Conservation (phyloP, 2,113 vertebrate genomes). For the Leptobrachium ailaonicum region DNA sequence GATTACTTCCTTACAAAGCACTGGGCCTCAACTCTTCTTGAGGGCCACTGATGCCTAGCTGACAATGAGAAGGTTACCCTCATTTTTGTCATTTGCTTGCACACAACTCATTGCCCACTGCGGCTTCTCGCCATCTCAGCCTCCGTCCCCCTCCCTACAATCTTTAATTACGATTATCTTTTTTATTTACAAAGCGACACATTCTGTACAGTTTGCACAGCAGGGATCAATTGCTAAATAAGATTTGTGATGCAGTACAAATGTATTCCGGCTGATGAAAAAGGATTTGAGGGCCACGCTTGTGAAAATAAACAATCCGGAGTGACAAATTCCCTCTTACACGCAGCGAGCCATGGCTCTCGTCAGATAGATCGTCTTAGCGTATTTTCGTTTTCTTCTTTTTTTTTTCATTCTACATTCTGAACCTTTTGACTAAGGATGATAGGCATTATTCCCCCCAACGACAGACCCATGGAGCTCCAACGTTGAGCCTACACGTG, state of each 20-base stretch:
- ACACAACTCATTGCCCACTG: background rate
- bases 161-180: background rate
- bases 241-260: slow-evolving; percentile 3
- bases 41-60: slow-evolving; percentile 17
- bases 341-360: background rate
- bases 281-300: slow-evolving; percentile 2
- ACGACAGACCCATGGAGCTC: too few species aligned
- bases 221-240: background rate
- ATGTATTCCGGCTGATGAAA: background rate
- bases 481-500: too few species aligned
- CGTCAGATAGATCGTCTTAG: too few species aligned
- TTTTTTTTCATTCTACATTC: too few species aligned
- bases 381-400: too few species aligned
- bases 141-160: background rate
- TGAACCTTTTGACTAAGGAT: too few species aligned
- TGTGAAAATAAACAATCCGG: background rate
- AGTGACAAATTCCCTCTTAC: background rate
- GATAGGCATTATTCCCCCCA: too few species aligned
- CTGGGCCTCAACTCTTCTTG: slow-evolving; percentile 23
- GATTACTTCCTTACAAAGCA: slow-evolving; percentile 18
- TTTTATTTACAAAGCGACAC: background rate
- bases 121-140: background rate
- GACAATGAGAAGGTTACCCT: background rate
- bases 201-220: background rate
- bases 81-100: background rate